These are phyloP conservation scores for Ianthella basta DNA, from an alignment of 37 sponge, comb jelly and placozoan species.

Conservation along the genomic window DNA sequence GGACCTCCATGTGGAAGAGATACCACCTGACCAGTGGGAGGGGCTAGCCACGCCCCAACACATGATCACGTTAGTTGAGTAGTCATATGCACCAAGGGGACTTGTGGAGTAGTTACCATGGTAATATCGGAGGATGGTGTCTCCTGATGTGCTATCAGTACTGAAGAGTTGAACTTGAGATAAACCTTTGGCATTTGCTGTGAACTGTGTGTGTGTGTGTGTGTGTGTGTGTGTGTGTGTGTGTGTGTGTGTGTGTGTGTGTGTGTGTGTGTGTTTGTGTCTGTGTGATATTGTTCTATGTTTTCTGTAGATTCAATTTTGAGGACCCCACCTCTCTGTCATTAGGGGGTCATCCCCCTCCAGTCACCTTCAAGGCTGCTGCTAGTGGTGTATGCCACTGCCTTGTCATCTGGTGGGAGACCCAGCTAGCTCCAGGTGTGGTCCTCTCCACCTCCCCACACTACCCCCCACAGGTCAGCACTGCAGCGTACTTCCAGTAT, in stretches of 20 bases:
- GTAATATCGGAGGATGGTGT: no score
- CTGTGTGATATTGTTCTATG: not conserved
- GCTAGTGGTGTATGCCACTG: constrained; percentile 61
- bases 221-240: no score
- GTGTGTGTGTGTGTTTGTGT: no score
- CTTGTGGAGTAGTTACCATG: no score
- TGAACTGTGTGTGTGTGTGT: no score
- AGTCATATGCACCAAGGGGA: no score
- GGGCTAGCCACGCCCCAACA: constrained; percentile 35
- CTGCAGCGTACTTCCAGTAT: no score
- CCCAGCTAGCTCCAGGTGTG: constrained; percentile 41
- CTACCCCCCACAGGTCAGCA: constrained; percentile 39
- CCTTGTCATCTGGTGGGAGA: constrained; percentile 75
- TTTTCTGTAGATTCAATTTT: constrained; percentile 67
- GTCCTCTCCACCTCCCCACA: constrained; percentile 59
- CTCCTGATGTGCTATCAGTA: no score
- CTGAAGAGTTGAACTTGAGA: no score
- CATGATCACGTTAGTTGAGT: not conserved
- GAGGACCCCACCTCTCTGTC: constrained; percentile 33
- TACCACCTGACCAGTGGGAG: constrained; percentile 44
- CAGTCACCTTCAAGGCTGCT: constrained; percentile 18
- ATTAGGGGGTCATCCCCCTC: not conserved
- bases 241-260: no score
- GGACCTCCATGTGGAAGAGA: constrained; percentile 71
- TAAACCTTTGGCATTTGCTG: no score